Percentiles rank a stretch among this genome's conserved stretches.
Conservation (phyloP, 2,888 invertebrate genomes). For the Limnephilus auricula region DNA sequence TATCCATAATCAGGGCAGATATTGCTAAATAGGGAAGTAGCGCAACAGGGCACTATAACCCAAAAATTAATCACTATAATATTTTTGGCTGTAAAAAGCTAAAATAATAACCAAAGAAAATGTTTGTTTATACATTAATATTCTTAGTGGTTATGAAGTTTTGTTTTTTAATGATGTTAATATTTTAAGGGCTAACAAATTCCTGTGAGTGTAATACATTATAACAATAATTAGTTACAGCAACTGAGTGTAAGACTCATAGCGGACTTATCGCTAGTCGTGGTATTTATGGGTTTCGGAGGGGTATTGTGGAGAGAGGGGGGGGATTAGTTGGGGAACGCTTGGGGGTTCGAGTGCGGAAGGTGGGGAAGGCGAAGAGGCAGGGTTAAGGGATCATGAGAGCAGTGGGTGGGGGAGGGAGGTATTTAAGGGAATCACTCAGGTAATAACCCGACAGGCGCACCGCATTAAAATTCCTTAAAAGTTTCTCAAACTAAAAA, state of each 20-base stretch:
- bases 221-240: neutral
- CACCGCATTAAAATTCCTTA: slow-evolving; percentile 37
- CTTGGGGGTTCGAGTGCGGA: neutral
- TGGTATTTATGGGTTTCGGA: neutral
- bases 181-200: neutral
- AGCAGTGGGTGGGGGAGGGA: neutral
- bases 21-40: too few relatives aligned
- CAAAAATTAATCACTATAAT: too few relatives aligned
- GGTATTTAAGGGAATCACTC: slow-evolving; percentile 21
- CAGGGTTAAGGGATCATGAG: slow-evolving; percentile 4
- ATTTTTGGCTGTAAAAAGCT: too few relatives aligned
- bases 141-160: neutral
- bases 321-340: neutral
- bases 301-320: neutral
- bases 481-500: slow-evolving; percentile 13
- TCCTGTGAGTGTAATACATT: neutral
- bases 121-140: neutral
- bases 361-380: neutral
- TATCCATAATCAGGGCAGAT: too few relatives aligned
- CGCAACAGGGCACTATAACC: too few relatives aligned
- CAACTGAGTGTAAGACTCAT: neutral
- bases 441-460: slow-evolving; percentile 24
- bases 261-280: neutral
- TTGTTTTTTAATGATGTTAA: neutral
- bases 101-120: too few relatives aligned